phyloP scores from a whole-genome alignment of 2,797 vertebrate species.

The Sebastes alutus region DNA sequence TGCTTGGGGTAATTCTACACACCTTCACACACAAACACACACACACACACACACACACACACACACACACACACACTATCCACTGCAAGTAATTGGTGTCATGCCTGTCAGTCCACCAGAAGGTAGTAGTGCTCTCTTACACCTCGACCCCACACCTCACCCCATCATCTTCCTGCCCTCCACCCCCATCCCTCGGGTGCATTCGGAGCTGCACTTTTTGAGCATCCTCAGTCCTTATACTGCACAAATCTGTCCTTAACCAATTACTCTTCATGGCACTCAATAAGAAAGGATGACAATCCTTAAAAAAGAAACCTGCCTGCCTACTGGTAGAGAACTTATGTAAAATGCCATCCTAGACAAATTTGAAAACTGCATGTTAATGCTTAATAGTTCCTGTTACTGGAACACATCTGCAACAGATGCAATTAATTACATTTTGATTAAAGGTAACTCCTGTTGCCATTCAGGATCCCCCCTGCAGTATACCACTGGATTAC shows the following conservation, averaged over 20 bases:
- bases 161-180: slow-evolving; percentile 25
- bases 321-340: background rate
- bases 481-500: slow-evolving; percentile 11
- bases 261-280: background rate
- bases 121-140: slow-evolving; percentile 32
- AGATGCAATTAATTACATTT: slow-evolving; percentile 17
- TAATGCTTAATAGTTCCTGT: background rate
- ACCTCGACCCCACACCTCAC: slow-evolving; percentile 4
- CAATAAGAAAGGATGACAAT: background rate
- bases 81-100: slow-evolving; percentile 59
- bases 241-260: slow-evolving; percentile 9
- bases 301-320: background rate
- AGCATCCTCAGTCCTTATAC: slow-evolving; percentile 1
- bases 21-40: slow-evolving; percentile 27
- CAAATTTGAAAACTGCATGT: background rate
- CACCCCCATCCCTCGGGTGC: slow-evolving; percentile 15
- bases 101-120: slow-evolving; percentile 48
- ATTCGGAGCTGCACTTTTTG: slow-evolving; percentile 27
- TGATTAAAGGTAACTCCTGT: slow-evolving; percentile 15
- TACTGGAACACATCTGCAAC: background rate
- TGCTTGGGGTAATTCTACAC: slow-evolving; percentile 28
- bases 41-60: slow-evolving; percentile 21
- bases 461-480: slow-evolving; percentile 3
- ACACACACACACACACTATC: slow-evolving; percentile 16
- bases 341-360: background rate